Evolutionary conservation across 2,113 vertebrate genomes (phyloP), one percentile per base, ranked within the genome.

Genomic region (Okapia johnstoni): DNA sequence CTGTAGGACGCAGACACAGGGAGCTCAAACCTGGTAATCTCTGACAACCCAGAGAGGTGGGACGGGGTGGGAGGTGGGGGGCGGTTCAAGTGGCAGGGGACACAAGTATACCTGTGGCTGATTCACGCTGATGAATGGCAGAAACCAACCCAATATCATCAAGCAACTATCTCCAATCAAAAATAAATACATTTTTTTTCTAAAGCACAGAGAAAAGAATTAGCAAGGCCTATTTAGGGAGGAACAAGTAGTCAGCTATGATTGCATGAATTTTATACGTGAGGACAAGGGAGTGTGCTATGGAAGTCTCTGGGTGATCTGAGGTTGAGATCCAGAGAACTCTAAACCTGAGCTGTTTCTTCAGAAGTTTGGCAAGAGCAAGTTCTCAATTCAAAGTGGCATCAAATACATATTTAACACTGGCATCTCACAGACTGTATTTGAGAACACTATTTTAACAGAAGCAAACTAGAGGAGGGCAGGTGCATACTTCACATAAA

Each of bases 221-320:
- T 7, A n/a, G 30, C 11, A 17, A 73, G 14, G 2, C 11, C 19
- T 30, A 19, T 15, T 58, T 66, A 55, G 10, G 40, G 21, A 85
- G 50, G 7, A 70, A 15, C 21, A 26, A 14, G 46, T 4, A 77
- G 63, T 33, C 33, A 33, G 48, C n/a, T 76, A 7, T 5, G 40
- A 84, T 9, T 50, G 40, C 3, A 5, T 13, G 36, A 66, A 28
- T 6, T 28, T 60, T 14, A 2, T 0, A 48, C 1, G 2, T 25
- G 19, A 30, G n/a, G 26, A 23, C 13, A 23, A 40, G 23, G 5
- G 25, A 23, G 7, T 1, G 2, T 23, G 28, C 36, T 13, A 10
- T 14, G 16, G 14, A n/a, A 5, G 46, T 16, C 46, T 48, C 5
- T 1, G 12, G 10, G 16, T 50, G 19, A 76, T 3, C 46, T 5